A percentile compares a stretch with the other conserved stretches of the same genome.
phyloP scores from a whole-genome alignment of 1,140 invertebrate genomes.

The Alviniconcha marisindica region DNA sequence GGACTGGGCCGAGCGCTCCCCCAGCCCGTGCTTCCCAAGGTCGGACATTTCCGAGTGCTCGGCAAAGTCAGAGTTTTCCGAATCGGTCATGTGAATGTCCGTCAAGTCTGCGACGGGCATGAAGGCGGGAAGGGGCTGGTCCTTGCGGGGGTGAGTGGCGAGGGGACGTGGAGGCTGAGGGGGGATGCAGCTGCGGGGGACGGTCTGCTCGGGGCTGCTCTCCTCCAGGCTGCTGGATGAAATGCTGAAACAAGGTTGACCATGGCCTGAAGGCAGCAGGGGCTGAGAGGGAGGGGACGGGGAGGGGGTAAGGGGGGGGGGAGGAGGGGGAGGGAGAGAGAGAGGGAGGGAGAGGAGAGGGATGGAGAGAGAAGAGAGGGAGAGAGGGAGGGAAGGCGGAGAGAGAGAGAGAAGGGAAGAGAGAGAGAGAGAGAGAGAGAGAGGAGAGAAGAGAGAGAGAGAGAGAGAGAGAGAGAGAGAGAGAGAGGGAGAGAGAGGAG shows the following conservation, averaged over 20 bases:
- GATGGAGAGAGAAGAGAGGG: too few species aligned
- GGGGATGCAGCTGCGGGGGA: slow-evolving; percentile 48
- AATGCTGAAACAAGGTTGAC: slow-evolving; percentile 52
- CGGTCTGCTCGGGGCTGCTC: slow-evolving; percentile 64
- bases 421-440: too few species aligned
- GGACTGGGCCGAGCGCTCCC: not conserved
- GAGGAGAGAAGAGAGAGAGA: too few species aligned
- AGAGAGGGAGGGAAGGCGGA: too few species aligned
- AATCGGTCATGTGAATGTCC: slow-evolving; percentile 67
- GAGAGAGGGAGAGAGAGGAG: too few species aligned
- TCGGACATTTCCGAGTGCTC: slow-evolving; percentile 62
- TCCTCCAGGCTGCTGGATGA: slow-evolving; percentile 67
- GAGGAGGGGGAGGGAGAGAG: too few species aligned
- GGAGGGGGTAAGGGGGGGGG: too few species aligned
- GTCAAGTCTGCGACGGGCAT: slow-evolving; percentile 59
- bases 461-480: too few species aligned
- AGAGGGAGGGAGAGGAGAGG: too few species aligned
- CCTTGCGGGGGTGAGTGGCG: slow-evolving; percentile 12
- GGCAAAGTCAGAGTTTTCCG: slow-evolving; percentile 59
- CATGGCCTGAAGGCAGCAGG: too few species aligned
- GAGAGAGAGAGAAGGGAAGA: too few species aligned
- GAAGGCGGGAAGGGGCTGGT: slow-evolving; percentile 57
- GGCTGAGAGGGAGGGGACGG: too few species aligned
- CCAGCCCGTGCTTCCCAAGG: slow-evolving; percentile 32
- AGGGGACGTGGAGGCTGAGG: slow-evolving; percentile 33